These are phyloP conservation scores for Heteractis magnifica DNA, from an alignment of 92 coral and sea anemone species.

Conservation along the genomic window DNA sequence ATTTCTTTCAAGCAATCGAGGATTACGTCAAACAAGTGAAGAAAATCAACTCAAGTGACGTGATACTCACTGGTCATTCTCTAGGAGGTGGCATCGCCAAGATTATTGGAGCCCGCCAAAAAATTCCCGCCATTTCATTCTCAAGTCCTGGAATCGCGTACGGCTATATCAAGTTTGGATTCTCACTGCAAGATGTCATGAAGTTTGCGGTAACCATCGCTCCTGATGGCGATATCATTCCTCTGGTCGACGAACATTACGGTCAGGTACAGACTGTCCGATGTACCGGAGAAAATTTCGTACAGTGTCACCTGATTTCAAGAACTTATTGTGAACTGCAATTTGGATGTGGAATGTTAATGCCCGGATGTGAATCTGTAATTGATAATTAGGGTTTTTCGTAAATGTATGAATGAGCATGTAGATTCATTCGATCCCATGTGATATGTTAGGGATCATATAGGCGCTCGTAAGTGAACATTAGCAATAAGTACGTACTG, in stretches of 20 bases:
- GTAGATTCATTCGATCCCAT: background rate
- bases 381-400: constrained; percentile 6
- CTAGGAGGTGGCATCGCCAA: constrained; percentile 74
- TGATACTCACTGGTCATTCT: constrained; percentile 66
- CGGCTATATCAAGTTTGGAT: constrained; percentile 52
- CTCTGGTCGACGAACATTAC: constrained; percentile 61
- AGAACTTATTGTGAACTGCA: constrained; percentile 65
- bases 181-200: constrained; percentile 44
- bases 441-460: too few species aligned
- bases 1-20: constrained; percentile 45
- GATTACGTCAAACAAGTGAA: constrained; percentile 26
- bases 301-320: constrained; percentile 53
- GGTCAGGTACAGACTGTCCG: constrained; percentile 63
- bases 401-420: background rate
- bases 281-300: constrained; percentile 41
- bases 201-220: constrained; percentile 53
- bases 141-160: constrained; percentile 64
- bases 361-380: constrained; percentile 16
- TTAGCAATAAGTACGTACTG: too few species aligned
- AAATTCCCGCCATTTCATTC: constrained; percentile 52
- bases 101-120: constrained; percentile 59
- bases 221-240: constrained; percentile 52
- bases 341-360: constrained; percentile 42
- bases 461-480: background rate
- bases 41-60: constrained; percentile 12